phyloP scores from a whole-genome alignment of 2,888 invertebrate genomes.

The Brachyptera risi region DNA sequence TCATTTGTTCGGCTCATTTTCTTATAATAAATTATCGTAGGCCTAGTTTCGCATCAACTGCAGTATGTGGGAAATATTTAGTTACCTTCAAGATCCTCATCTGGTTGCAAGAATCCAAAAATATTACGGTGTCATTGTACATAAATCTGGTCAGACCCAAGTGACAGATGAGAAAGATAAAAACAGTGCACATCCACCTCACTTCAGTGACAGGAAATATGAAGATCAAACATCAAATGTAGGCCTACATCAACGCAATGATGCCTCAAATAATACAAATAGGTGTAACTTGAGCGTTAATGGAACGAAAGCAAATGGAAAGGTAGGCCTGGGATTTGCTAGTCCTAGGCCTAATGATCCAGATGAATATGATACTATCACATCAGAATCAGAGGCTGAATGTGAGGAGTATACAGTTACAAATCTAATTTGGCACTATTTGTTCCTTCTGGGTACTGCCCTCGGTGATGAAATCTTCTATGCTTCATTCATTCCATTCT shows the following conservation, averaged over 20 bases:
- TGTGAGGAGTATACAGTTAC: constrained; percentile 53
- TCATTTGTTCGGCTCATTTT: background rate
- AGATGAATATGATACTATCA: constrained; percentile 45
- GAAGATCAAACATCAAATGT: constrained; percentile 37
- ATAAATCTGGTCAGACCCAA: background rate
- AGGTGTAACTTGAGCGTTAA: constrained; percentile 40
- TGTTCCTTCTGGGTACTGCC: constrained; percentile 80
- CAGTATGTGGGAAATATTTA: constrained; percentile 43
- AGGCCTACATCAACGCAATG: background rate
- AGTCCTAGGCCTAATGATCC: constrained; percentile 9
- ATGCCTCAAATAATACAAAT: background rate
- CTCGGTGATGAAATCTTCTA: constrained; percentile 90
- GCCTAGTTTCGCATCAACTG: background rate
- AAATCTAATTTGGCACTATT: constrained; percentile 77
- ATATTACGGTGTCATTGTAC: constrained; percentile 64
- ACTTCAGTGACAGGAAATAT: no score
- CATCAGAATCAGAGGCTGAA: constrained; percentile 43
- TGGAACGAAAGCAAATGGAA: constrained; percentile 46
- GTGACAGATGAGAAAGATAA: no score
- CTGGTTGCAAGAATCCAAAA: constrained; percentile 75
- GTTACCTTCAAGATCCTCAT: constrained; percentile 69
- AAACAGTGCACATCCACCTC: no score
- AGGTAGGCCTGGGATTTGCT: constrained; percentile 42
- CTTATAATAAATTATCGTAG: background rate
- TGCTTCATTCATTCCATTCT: constrained; percentile 85